Evolutionary conservation across 2,888 invertebrate genomes (phyloP), one percentile per base, ranked within the genome.

Genomic region (Quadroppia sp.): DNA sequence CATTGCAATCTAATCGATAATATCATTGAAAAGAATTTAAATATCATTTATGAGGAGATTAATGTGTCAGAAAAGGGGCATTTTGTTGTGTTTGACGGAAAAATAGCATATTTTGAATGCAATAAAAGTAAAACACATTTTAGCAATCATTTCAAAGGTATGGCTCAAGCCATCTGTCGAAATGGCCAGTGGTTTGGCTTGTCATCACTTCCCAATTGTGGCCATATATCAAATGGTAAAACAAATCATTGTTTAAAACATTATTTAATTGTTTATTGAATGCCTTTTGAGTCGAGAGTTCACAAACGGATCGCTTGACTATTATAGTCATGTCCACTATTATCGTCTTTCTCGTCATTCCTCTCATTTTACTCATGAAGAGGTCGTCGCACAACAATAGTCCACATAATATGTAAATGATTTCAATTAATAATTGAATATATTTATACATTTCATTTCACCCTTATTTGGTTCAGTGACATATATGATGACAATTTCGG

Each of bases 21-120:
- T n/a, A 6, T 30, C 2, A 13, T 32, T 17, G 28, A 13, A 6
- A 61, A 28, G 13, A 28, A 61, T 30, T 6, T 61, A n/a, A 61
- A 30, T 3, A 61, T 61, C 2, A 30, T 2, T 61, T 61, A 61
- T n/a, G 61, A 61, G 15, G 61, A 61, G 32, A 61, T 61, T 1
- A 61, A 30, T 61, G n/a, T 15, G 6, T 4, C 7, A n/a, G 32
- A 30, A 28, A 30, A 61, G 17, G 32, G 32, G 15, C 30, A 61
- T 6, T 17, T 17, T 11, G 32, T 61, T 32, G 32, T 61, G 2
- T 61, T 32, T 17, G 61, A 61, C 1, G 61, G 61, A 61, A 61
- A 61, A 17, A 30, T 61, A 9, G 61, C 61, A 25, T 61, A 61
- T 61, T 61, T 61, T 61, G 2, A 28, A n/a, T 61, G 61, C 32